Base-by-base conservation (phyloP, 1,140 invertebrate species). In the Linepithema humile region DNA sequence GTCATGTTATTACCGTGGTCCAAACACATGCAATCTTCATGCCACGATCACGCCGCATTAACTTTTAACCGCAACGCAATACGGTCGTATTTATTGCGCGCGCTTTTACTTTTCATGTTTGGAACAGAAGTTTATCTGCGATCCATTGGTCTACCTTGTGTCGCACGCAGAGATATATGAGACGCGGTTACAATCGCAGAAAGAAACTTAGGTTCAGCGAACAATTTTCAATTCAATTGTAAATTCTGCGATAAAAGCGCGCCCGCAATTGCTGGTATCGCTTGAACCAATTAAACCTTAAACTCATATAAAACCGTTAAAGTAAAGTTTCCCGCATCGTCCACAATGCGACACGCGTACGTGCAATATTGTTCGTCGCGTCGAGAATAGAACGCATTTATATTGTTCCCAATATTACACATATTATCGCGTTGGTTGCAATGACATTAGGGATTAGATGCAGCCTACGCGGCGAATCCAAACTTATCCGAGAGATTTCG, bases 301-400 rank as follows among this genome's bases (percentile, higher is more conserved):
- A 80, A 80, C 75, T 70, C 75, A 70, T 69, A 80, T 80, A 80
- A 80, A 80, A 69, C 64, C 75, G 75, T 70, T 77, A 77, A 77
- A 50, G 60, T 43, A 12, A 77, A 65, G 43, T 77, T 67, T 50
- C 15, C 60, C 20, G 74, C 43, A 17, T 3, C 60, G 60, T 65
- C 15, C 32, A 20, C 60, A 67, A 78, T 40, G 35, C 35, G 62
- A 65, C 62, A 69, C 75, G 62, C 35, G 40, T 45, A 38, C 40
- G 59, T 20, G 59, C 59, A 57, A 64, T 77, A 77, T 67, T 43
- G 64, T 26, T 50, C 29, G 29, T 67, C 43, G 60, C 20, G 15
- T 15, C 5, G n/a, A 57, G 10, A 10, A 2, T 57, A 29, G 50
- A 77, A 65, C 23, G 45, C n/a, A 69, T 78, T 78, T 78, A 78